phyloP scores from a whole-genome alignment of 2,797 vertebrate genomes.

The Loriculus beryllinus region DNA sequence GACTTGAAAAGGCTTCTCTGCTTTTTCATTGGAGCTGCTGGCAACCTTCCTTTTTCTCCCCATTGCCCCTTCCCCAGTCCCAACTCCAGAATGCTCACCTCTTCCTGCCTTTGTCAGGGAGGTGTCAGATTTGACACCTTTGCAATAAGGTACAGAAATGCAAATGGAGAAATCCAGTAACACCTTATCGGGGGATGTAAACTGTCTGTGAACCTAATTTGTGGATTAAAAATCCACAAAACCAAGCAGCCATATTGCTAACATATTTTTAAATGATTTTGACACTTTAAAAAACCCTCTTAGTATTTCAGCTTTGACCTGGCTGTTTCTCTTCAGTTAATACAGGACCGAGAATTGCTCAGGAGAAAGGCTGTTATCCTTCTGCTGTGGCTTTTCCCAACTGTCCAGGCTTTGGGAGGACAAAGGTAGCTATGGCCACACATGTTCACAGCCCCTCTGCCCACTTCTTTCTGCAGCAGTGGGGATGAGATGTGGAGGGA shows the following conservation, averaged over 20 bases:
- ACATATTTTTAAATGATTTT: background rate
- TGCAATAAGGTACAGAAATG: slow-evolving; percentile 60
- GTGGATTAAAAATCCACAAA: background rate
- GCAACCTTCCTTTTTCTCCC: background rate
- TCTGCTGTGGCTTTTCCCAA: background rate
- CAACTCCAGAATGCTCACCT: slow-evolving; percentile 9
- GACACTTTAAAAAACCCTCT: background rate
- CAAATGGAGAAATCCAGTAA: slow-evolving; percentile 65
- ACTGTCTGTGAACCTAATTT: slow-evolving; percentile 51
- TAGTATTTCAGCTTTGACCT: background rate
- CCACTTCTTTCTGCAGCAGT: background rate
- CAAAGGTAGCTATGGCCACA: background rate
- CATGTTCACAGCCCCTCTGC: background rate
- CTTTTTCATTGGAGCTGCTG: slow-evolving; percentile 40
- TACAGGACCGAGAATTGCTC: background rate
- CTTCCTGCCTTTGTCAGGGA: slow-evolving; percentile 54
- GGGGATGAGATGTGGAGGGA: background rate
- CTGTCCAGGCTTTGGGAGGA: background rate
- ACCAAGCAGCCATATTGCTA: background rate
- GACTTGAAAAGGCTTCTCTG: slow-evolving; percentile 32
- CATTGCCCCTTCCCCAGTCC: background rate
- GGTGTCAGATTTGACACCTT: slow-evolving; percentile 60
- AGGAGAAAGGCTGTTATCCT: background rate
- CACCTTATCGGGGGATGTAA: slow-evolving; percentile 60
- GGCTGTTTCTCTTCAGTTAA: background rate